Percentiles rank a stretch among this genome's conserved stretches.
Evolutionary conservation across 2,888 invertebrate species (phyloP).

Genomic region (Amphimallon solstitiale): DNA sequence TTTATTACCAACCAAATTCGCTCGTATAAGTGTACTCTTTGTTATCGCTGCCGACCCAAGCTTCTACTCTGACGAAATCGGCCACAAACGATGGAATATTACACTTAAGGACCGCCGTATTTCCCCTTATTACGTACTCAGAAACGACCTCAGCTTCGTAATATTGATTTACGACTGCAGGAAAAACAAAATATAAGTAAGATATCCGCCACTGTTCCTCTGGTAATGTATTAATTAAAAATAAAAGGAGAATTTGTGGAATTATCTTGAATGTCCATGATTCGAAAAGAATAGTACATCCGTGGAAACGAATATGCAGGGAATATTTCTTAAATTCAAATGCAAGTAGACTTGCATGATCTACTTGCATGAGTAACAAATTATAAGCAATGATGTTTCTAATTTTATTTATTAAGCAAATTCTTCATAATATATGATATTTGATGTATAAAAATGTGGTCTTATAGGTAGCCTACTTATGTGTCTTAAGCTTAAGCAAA

Average conservation of each 20-base stretch:
- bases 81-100: conserved; percentile 91
- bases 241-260: conserved; percentile 48
- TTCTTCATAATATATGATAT: too few species aligned
- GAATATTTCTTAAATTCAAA: conserved; percentile 3
- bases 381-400: too few species aligned
- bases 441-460: too few species aligned
- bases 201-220: too few species aligned
- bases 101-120: conserved; percentile 88
- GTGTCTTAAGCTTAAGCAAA: too few species aligned
- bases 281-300: conserved; percentile 44
- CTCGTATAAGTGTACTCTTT: conserved; percentile 76
- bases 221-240: too few species aligned
- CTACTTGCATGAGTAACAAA: too few species aligned
- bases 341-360: neutral
- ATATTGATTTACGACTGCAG: conserved; percentile 85
- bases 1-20: conserved; percentile 72
- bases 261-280: conserved; percentile 29
- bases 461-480: too few species aligned
- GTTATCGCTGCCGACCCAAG: conserved; percentile 76
- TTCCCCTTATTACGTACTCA: conserved; percentile 89
- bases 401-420: too few species aligned
- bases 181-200: conserved; percentile 49
- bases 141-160: conserved; percentile 87
- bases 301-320: conserved; percentile 49
- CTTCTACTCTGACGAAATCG: conserved; percentile 90